These are phyloP conservation scores for Latrodectus elegans DNA, from an alignment of 2,888 invertebrate genomes.

Conservation along the genomic window DNA sequence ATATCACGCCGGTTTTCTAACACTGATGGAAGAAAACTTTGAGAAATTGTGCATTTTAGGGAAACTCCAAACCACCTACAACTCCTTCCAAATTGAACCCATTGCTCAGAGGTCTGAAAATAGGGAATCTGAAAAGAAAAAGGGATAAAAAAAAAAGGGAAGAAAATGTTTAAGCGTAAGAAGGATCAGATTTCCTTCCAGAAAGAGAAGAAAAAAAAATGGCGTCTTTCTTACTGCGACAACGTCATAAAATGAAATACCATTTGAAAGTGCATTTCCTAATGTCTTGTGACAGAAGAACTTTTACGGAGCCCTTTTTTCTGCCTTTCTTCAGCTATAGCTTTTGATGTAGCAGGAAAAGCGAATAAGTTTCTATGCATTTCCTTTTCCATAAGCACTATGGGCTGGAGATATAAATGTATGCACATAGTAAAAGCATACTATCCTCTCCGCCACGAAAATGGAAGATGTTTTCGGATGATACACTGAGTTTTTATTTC, in stretches of 20 bases:
- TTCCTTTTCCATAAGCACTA: conserved; percentile 11
- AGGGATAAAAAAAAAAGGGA: conserved; percentile 1
- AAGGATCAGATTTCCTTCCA: conserved; percentile 38
- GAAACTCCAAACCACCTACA: conserved; percentile 21
- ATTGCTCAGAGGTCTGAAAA: conserved; percentile 44
- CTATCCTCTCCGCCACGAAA: neutral
- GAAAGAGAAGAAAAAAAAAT: neutral
- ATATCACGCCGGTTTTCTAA: neutral
- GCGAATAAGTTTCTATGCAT: conserved; percentile 31
- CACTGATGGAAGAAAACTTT: conserved; percentile 1
- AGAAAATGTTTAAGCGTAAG: conserved; percentile 23
- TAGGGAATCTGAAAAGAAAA: conserved; percentile 4
- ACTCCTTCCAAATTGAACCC: conserved; percentile 38
- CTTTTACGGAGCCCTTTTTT: conserved; percentile 14
- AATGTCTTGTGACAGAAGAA: conserved; percentile 37
- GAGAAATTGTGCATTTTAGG: conserved; percentile 23
- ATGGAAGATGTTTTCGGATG: conserved; percentile 37
- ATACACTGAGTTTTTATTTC: conserved; percentile 35
- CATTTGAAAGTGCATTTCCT: conserved; percentile 54
- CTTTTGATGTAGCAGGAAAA: conserved; percentile 45
- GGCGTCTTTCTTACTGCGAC: neutral
- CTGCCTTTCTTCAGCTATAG: neutral
- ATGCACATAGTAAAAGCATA: neutral
- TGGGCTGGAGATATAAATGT: neutral
- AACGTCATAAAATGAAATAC: conserved; percentile 52